Evolutionary conservation across 2,797 vertebrate species (phyloP).

Genomic region (Oophaga sylvatica): DNA sequence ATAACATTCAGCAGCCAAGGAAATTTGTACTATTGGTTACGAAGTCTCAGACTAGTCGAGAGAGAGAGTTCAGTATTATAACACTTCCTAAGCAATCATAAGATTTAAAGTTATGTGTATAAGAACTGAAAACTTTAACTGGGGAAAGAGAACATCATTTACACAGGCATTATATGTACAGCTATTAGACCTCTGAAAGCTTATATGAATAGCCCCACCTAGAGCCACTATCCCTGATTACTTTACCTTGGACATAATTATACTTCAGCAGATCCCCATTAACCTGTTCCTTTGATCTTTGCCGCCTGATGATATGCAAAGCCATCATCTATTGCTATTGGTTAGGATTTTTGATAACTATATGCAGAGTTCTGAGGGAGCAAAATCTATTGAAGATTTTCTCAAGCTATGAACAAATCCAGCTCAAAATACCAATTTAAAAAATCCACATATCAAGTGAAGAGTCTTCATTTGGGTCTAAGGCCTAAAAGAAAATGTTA

Average conservation of each 20-base stretch:
- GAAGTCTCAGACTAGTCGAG: neutral
- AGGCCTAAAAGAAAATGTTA: constrained; percentile 90
- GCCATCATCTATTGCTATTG: constrained; percentile 77
- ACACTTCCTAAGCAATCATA: constrained; percentile 56
- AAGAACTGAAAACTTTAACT: constrained; percentile 68
- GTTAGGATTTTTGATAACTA: constrained; percentile 85
- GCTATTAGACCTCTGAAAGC: constrained; percentile 84
- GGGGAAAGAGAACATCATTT: constrained; percentile 71
- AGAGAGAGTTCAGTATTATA: constrained; percentile 21
- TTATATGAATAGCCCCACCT: constrained; percentile 81
- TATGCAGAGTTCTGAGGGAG: constrained; percentile 76
- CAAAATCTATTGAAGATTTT: constrained; percentile 75
- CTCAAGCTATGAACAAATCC: constrained; percentile 72
- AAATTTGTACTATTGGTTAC: constrained; percentile 46
- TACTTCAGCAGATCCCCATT: constrained; percentile 78
- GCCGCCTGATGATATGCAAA: constrained; percentile 83
- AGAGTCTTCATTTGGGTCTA: constrained; percentile 89
- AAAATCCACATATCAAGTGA: constrained; percentile 82
- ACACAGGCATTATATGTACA: constrained; percentile 77
- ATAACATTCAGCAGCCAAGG: constrained; percentile 69
- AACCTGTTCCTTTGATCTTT: constrained; percentile 89
- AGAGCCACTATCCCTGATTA: constrained; percentile 75
- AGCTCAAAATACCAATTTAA: constrained; percentile 84
- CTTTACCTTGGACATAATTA: constrained; percentile 84
- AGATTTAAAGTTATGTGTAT: constrained; percentile 48